These are phyloP conservation scores for Grantiella picta DNA, from an alignment of 2,113 vertebrate genomes.

Conservation along the genomic window DNA sequence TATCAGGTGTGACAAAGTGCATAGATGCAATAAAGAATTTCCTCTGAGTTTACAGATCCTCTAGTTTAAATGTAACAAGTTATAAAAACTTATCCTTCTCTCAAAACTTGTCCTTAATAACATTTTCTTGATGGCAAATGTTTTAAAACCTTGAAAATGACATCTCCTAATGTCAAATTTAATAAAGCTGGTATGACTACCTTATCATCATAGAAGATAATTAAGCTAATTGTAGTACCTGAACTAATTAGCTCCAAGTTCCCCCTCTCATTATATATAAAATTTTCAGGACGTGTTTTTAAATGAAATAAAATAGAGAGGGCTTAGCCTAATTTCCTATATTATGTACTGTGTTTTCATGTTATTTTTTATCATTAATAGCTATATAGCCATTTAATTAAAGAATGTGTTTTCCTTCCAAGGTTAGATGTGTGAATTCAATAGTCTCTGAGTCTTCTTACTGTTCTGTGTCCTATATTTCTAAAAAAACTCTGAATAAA, in stretches of 20 bases:
- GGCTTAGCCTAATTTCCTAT: not conserved
- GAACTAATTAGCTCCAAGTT: not conserved
- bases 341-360: not conserved
- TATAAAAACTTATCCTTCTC: not conserved
- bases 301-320: not conserved
- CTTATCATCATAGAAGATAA: not conserved
- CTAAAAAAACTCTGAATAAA: not conserved
- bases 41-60: not conserved
- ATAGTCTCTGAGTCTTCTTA: not conserved
- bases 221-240: conserved; percentile 2
- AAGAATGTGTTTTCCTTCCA: not conserved
- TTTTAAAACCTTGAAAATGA: not conserved
- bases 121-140: not conserved
- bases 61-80: not conserved
- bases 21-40: not conserved
- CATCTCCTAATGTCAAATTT: not conserved
- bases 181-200: not conserved
- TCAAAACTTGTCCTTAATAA: not conserved
- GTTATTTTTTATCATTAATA: not conserved
- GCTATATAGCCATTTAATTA: not conserved
- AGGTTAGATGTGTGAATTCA: not conserved
- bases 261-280: not conserved
- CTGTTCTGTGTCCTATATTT: not conserved
- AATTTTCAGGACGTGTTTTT: not conserved
- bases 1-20: not conserved